A percentile compares a stretch with the other conserved stretches of the same genome.
These are phyloP conservation scores for Mustelus asterias DNA, from an alignment of 2,113 vertebrate species.

Conservation along the genomic window DNA sequence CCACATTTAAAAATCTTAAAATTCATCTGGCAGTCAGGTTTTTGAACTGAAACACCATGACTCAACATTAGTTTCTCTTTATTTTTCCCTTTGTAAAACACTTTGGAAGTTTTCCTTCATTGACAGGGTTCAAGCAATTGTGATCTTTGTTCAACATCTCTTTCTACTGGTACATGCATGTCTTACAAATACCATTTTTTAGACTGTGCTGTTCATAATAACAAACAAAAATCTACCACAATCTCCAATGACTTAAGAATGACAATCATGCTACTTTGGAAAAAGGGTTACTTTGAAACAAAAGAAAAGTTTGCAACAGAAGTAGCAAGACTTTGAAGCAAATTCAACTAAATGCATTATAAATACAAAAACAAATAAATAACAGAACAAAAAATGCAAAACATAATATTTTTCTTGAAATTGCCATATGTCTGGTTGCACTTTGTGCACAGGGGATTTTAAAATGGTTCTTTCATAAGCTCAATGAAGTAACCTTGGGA, in stretches of 20 bases:
- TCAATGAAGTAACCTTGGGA: constrained; percentile 37
- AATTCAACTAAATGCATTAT: not conserved
- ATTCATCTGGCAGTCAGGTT: not conserved
- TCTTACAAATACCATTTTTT: not conserved
- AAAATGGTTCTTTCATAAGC: not conserved
- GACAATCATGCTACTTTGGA: not conserved
- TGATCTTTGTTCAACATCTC: not conserved
- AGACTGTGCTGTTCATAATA: not conserved
- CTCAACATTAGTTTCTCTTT: not conserved
- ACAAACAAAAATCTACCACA: not conserved
- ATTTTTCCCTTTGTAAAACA: not conserved
- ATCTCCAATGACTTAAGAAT: not conserved
- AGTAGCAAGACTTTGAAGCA: not conserved
- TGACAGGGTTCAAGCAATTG: not conserved
- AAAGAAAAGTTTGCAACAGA: not conserved
- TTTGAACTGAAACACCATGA: not conserved
- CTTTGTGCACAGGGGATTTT: not conserved
- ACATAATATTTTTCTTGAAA: not conserved
- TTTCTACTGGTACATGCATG: not conserved
- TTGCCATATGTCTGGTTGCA: not conserved
- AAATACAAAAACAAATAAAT: not conserved
- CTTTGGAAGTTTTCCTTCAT: not conserved
- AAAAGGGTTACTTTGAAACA: not conserved
- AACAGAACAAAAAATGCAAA: not conserved
- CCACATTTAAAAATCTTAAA: not conserved